Percentiles rank a stretch among this genome's conserved stretches.
Conservation (phyloP, 2,797 vertebrate genomes). For the Scomberomorus guttatus region DNA sequence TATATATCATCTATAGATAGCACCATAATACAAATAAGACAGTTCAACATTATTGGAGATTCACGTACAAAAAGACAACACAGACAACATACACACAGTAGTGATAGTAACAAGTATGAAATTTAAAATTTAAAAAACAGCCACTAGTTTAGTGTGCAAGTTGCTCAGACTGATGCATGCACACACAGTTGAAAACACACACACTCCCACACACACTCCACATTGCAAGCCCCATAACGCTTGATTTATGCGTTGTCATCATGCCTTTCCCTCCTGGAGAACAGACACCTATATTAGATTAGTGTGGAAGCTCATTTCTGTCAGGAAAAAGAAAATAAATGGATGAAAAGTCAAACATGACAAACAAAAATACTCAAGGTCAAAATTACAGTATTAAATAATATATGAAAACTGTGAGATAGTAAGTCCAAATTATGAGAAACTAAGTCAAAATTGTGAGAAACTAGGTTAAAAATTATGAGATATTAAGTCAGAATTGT, state of each 20-base stretch:
- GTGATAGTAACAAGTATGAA: not conserved
- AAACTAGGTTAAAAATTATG: too few relatives aligned
- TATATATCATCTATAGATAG: conserved; percentile 84
- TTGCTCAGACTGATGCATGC: not conserved
- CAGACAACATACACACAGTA: conserved; percentile 12
- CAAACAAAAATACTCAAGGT: too few relatives aligned
- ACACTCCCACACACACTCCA: not conserved
- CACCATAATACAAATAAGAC: conserved; percentile 90
- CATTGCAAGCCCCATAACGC: not conserved
- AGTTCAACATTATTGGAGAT: conserved; percentile 39
- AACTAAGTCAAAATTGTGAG: too few relatives aligned
- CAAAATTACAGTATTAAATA: not conserved
- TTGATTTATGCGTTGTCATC: not conserved
- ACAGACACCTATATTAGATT: not conserved
- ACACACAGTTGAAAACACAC: not conserved
- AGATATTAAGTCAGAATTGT: too few relatives aligned
- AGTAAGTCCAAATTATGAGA: too few relatives aligned
- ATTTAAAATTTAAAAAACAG: conserved; percentile 15
- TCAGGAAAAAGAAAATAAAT: not conserved
- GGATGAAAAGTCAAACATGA: not conserved
- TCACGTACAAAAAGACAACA: conserved; percentile 81
- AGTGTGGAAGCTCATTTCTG: too few relatives aligned
- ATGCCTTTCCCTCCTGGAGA: not conserved
- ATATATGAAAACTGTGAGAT: too few relatives aligned
- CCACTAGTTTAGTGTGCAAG: not conserved